Conservation (phyloP, 2,797 vertebrate species). For the Novumbra hubbsi region DNA sequence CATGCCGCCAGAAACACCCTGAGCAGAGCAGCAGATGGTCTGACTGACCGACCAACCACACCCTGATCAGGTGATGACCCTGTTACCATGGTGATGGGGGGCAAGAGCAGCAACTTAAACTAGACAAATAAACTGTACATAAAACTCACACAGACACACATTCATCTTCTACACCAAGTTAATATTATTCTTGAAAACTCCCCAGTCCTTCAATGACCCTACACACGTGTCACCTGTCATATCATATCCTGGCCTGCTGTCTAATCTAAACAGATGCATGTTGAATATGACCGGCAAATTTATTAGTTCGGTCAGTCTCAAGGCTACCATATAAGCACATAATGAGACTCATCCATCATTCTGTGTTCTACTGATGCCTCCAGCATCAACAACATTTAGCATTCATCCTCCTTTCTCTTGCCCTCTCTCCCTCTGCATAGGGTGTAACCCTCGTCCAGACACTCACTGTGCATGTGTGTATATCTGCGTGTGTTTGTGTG, state of each 20-base stretch:
- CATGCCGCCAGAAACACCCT: constrained; percentile 4
- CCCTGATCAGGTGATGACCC: constrained; percentile 35
- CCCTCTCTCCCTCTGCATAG: neutral
- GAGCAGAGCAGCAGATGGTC: constrained; percentile 45
- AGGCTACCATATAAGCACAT: neutral
- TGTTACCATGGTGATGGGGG: constrained; percentile 41
- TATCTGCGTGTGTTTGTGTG: too few relatives aligned
- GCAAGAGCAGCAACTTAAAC: constrained; percentile 13
- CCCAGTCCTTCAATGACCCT: too few relatives aligned
- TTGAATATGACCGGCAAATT: neutral
- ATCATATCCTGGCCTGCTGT: neutral
- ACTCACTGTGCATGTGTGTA: neutral
- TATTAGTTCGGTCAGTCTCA: neutral
- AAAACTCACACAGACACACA: constrained; percentile 11
- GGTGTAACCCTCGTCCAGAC: neutral
- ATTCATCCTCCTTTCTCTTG: neutral
- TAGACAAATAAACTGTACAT: constrained; percentile 24
- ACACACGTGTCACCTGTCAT: too few relatives aligned
- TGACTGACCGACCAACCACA: constrained; percentile 7
- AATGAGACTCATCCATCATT: neutral
- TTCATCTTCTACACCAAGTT: neutral
- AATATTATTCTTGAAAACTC: neutral
- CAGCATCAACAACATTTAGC: constrained; percentile 1
- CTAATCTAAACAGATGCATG: neutral
- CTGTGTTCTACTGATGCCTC: neutral